Percentiles rank a stretch among this genome's conserved stretches.
Evolutionary conservation across 2,797 vertebrate genomes (phyloP).

Genomic region (Rhynchonycteris naso): DNA sequence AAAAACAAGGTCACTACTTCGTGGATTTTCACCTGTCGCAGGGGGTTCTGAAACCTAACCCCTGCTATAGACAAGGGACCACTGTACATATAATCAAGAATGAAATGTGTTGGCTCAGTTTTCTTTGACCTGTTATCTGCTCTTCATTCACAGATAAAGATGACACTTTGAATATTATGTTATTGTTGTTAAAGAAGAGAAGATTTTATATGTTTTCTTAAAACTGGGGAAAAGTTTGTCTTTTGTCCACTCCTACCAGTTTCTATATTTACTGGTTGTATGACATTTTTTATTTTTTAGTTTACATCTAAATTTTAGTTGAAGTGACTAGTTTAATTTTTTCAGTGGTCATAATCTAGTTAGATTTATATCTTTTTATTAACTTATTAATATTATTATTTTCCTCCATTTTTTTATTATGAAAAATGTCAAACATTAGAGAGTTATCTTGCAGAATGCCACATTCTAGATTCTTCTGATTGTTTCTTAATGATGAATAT

Average conservation of each 20-base stretch:
- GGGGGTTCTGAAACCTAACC: no score
- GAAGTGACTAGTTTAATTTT: slow-evolving; percentile 23
- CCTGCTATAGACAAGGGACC: no score
- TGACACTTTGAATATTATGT: slow-evolving; percentile 5
- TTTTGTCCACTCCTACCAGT: neutral
- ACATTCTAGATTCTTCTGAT: slow-evolving; percentile 9
- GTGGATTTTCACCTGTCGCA: no score
- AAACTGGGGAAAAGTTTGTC: neutral
- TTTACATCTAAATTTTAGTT: slow-evolving; percentile 52
- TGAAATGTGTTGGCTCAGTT: slow-evolving; percentile 44
- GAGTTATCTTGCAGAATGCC: neutral
- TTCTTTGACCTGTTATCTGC: neutral
- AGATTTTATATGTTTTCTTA: slow-evolving; percentile 36
- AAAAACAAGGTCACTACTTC: no score
- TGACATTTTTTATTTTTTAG: neutral
- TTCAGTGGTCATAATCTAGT: neutral
- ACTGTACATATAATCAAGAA: neutral
- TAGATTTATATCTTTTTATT: slow-evolving; percentile 41
- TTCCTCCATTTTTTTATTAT: neutral
- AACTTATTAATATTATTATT: slow-evolving; percentile 37
- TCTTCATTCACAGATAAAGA: slow-evolving; percentile 20
- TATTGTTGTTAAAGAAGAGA: neutral
- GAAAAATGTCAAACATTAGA: slow-evolving; percentile 31
- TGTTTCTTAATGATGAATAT: slow-evolving; percentile 30
- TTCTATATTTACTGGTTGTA: slow-evolving; percentile 2